These are phyloP conservation scores for Oryzias sinensis DNA, from an alignment of 2,797 vertebrate species.

Conservation along the genomic window DNA sequence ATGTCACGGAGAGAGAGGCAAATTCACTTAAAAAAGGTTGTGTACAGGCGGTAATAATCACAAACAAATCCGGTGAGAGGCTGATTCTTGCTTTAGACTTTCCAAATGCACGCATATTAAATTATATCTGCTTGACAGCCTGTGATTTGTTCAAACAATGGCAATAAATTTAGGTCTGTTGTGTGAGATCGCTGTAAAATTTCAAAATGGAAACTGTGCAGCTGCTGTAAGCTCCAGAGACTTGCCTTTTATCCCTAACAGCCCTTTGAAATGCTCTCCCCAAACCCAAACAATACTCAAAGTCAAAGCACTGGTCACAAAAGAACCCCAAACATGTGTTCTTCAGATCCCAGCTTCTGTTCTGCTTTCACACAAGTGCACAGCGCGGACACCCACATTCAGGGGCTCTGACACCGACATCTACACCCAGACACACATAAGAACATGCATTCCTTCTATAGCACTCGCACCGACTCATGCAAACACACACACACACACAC, in stretches of 20 bases:
- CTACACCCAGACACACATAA: slow-evolving; percentile 1
- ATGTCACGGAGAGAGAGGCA: too few relatives aligned
- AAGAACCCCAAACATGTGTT: slow-evolving; percentile 68
- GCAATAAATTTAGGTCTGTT: slow-evolving; percentile 9
- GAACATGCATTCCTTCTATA: slow-evolving; percentile 1
- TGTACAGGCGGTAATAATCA: background rate
- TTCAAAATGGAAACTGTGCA: slow-evolving; percentile 52
- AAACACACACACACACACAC: slow-evolving; percentile 4
- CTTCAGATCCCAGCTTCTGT: slow-evolving; percentile 68
- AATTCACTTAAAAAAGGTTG: background rate
- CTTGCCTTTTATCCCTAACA: slow-evolving; percentile 54
- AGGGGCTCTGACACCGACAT: slow-evolving; percentile 17
- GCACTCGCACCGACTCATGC: background rate
- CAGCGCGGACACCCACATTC: slow-evolving; percentile 46
- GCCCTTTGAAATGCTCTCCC: slow-evolving; percentile 64
- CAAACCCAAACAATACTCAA: slow-evolving; percentile 67
- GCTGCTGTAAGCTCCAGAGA: slow-evolving; percentile 30
- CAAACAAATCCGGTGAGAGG: background rate
- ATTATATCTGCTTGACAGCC: slow-evolving; percentile 11
- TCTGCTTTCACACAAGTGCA: slow-evolving; percentile 52
- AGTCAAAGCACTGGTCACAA: slow-evolving; percentile 53
- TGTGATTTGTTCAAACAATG: slow-evolving; percentile 1
- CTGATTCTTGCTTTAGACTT: slow-evolving; percentile 15
- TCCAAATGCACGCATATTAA: background rate
- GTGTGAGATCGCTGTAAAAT: slow-evolving; percentile 27